Conservation (phyloP, 2,888 invertebrate species). For the Holacanthella duospinosa region DNA sequence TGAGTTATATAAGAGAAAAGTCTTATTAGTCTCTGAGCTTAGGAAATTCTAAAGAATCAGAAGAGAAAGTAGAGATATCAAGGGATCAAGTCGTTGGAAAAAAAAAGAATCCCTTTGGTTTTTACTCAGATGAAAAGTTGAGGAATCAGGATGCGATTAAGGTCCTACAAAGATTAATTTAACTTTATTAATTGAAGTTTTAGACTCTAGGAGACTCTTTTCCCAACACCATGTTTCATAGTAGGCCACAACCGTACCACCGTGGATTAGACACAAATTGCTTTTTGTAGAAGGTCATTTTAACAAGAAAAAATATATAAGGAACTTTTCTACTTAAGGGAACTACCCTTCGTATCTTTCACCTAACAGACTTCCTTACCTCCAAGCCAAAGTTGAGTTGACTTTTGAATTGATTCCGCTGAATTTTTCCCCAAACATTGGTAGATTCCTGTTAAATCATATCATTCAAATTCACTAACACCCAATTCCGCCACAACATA, state of each 20-base stretch:
- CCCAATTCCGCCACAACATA: no score
- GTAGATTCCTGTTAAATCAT: constrained; percentile 53
- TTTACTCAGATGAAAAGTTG: not conserved
- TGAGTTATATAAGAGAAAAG: no score
- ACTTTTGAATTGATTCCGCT: constrained; percentile 48
- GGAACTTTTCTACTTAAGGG: not conserved
- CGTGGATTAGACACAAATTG: not conserved
- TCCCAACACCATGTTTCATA: not conserved
- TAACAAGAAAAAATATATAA: not conserved
- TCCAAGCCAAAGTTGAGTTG: constrained; percentile 44
- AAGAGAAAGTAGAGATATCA: not conserved
- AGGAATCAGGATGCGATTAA: not conserved
- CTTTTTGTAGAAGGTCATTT: not conserved
- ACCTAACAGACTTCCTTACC: constrained; percentile 39
- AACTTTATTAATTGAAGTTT: not conserved
- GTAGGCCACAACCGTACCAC: no score
- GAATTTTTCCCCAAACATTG: constrained; percentile 62
- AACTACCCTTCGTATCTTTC: not conserved
- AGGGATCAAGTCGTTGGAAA: not conserved
- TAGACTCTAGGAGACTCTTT: not conserved
- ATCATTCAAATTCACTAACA: no score
- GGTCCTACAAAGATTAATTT: not conserved
- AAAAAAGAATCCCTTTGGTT: not conserved
- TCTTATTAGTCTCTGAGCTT: no score
- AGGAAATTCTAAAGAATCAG: not conserved